These are phyloP conservation scores for Hippopotamyrus pictus DNA, from an alignment of 2,797 vertebrate genomes.

Conservation along the genomic window DNA sequence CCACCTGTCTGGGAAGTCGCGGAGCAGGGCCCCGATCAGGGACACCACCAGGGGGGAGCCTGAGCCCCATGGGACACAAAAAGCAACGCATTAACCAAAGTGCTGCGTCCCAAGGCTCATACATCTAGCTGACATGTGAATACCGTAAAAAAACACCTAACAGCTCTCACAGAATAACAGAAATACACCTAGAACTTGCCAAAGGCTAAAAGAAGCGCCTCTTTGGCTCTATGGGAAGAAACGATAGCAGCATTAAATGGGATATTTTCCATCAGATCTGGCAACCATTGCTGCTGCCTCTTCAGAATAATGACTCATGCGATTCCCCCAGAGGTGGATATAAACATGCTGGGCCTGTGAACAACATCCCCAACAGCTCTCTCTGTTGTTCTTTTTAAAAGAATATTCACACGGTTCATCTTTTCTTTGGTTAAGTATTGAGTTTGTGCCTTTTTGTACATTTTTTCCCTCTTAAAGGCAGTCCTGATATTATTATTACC, in stretches of 20 bases:
- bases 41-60: slow-evolving; percentile 94
- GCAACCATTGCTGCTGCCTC: neutral
- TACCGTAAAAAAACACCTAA: neutral
- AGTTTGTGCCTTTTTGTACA: neutral
- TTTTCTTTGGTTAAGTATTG: neutral
- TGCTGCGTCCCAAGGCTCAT: neutral
- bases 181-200: neutral
- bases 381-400: neutral
- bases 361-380: neutral
- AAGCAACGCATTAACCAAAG: neutral
- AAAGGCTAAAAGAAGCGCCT: neutral
- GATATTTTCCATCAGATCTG: neutral
- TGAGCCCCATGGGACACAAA: slow-evolving; percentile 39
- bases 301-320: neutral
- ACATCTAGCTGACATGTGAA: neutral
- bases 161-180: neutral
- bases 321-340: neutral
- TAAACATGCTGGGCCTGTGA: neutral
- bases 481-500: neutral
- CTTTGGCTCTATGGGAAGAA: neutral
- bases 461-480: neutral
- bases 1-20: slow-evolving; percentile 90
- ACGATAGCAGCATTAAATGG: neutral
- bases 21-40: slow-evolving; percentile 84
- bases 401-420: neutral